Evolutionary conservation across 2,888 invertebrate species (phyloP), one percentile per base, ranked within the genome.

Genomic region (Hyposoter didymator): DNA sequence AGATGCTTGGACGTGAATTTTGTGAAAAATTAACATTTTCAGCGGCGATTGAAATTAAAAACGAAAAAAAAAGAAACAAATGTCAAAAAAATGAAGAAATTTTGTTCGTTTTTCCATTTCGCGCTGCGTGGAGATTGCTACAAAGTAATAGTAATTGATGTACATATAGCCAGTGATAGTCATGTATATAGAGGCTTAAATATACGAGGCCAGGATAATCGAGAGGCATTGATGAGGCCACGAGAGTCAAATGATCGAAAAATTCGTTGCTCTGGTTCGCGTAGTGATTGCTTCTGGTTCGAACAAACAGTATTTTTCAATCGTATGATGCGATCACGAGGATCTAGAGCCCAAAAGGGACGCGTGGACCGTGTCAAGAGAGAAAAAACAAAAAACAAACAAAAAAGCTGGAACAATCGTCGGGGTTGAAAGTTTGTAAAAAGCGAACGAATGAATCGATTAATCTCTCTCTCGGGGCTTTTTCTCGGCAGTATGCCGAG

Each of bases 401-500:
- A 55, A 55, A 28, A 14, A 6, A 59, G 14, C 1, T 55, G 55
- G 12, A 55, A 55, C 8, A 55, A 55, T 28, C 0, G 22, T 22
- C 12, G 55, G 5, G 32, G 75, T 64, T 47, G 62, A 82, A 82
- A 73, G 45, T 78, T 75, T 67, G 76, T 74, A 69, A 78, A 72
- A 85, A 76, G 55, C 76, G 72, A 75, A 76, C 74, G 47, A 82
- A 82, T 66, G 22, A 82, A 82, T 85, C 78, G 70, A 82, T 82
- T 79, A 43, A 49, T 76, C 80, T 73, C 76, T 73, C 76, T 66
- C 74, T 55, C 47, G 64, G 14, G 47, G 49, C 45, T 52, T 49
- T 73, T 52, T 67, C 72, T 47, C 73, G 62, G 55, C 17, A 22
- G 32, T 74, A 43, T 72, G 64, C 19, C 28, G 69, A 69, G 35